Evolutionary conservation across 2,888 invertebrate genomes (phyloP).

Genomic region (Napeogenes inachia): DNA sequence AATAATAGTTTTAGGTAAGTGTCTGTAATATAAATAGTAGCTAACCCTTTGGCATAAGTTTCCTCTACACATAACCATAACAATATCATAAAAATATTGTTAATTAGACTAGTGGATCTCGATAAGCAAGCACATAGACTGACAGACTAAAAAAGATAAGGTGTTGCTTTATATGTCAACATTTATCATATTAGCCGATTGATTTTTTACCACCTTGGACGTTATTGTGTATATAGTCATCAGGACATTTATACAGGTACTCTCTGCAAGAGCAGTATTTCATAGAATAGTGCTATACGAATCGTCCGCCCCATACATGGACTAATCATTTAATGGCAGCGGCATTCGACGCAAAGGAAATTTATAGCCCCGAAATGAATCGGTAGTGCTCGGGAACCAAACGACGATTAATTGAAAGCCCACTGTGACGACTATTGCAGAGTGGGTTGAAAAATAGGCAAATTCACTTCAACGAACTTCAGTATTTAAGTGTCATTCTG

Average conservation of each 20-base stretch:
- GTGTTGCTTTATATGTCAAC: too few species aligned
- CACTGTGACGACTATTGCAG: conserved; percentile 10
- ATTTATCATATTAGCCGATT: too few species aligned
- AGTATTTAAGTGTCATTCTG: conserved; percentile 14
- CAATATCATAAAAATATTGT: too few species aligned
- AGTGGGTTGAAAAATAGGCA: conserved; percentile 12
- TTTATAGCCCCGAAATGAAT: conserved; percentile 50
- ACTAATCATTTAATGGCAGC: conserved; percentile 50
- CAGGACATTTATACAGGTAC: too few species aligned
- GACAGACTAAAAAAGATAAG: too few species aligned
- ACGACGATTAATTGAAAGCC: conserved; percentile 38
- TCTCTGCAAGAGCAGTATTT: conserved; percentile 6
- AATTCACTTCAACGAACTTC: conserved; percentile 13
- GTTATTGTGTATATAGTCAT: background rate
- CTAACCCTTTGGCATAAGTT: too few species aligned
- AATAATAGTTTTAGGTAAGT: too few species aligned
- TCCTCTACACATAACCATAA: too few species aligned
- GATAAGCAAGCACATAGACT: too few species aligned
- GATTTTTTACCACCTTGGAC: background rate
- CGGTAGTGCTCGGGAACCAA: conserved; percentile 33
- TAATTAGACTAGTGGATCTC: too few species aligned
- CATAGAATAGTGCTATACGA: conserved; percentile 36
- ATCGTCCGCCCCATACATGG: conserved; percentile 46
- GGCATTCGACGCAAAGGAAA: conserved; percentile 44
- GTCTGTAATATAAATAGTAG: too few species aligned